These are phyloP conservation scores for Meteorus cinctellus DNA, from an alignment of 2,888 invertebrate species.

Conservation along the genomic window DNA sequence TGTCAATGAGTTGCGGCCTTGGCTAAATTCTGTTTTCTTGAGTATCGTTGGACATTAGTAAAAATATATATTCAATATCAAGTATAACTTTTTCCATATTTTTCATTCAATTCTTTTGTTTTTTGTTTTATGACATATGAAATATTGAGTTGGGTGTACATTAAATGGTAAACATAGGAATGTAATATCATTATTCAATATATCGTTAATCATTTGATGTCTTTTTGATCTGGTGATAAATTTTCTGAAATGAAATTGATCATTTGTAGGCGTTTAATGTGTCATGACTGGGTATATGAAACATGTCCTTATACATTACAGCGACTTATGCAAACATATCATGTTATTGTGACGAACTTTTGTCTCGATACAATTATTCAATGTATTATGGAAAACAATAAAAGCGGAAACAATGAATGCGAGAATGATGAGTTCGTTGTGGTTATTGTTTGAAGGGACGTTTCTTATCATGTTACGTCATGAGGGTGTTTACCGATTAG, in stretches of 20 bases:
- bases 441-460: constrained; percentile 1
- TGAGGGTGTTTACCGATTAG: background rate
- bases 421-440: constrained; percentile 20
- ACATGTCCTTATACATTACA: constrained; percentile 22
- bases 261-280: constrained; percentile 17
- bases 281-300: constrained; percentile 9
- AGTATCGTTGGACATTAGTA: background rate
- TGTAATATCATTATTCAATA: constrained; percentile 12
- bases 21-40: constrained; percentile 8
- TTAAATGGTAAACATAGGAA: background rate
- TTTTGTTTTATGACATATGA: background rate
- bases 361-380: constrained; percentile 7
- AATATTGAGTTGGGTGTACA: background rate
- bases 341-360: constrained; percentile 10
- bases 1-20: constrained; percentile 35
- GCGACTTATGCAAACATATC: constrained; percentile 31
- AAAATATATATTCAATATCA: constrained; percentile 1
- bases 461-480: background rate
- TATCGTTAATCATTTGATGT: constrained; percentile 25
- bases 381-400: constrained; percentile 1
- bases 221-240: constrained; percentile 23
- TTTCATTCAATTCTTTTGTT: background rate
- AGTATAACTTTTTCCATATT: background rate
- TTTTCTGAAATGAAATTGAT: constrained; percentile 12
- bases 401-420: constrained; percentile 9